Base-by-base conservation (phyloP, 2,113 vertebrate species). In the Casuarius casuarius region DNA sequence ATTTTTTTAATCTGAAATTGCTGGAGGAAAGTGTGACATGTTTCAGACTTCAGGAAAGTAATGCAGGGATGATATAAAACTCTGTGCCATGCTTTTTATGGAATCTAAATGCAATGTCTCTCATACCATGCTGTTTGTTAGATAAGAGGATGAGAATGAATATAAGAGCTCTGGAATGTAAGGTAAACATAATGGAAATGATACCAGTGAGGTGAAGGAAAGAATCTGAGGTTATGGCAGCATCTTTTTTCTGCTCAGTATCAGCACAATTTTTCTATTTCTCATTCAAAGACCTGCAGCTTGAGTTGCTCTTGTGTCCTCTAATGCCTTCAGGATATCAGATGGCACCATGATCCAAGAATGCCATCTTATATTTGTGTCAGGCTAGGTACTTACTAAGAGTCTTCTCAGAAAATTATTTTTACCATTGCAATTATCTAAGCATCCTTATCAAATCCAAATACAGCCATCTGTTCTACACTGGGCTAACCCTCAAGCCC, bases 381-480 rank as follows among this genome's bases (percentile, higher is more conserved):
- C 63, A 80, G 49, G 23, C 29, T 83, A 51, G 8, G 8, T 31
- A 66, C 44, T 76, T 87, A 62, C 58, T 74, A 93, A 67, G 1
- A 5, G 21, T 11, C 28, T 31, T 83, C 85, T 93, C 72, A 74
- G 74, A 96, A 95, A 61, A 61, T 66, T 90, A 66, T 88, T 90
- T 76, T 87, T 83, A 22, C 59, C 31, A 68, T 67, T 80, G 6
- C 33, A 92, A 56, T 86, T 90, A 63, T 86, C 44, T 63, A 77
- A 90, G 33, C 7, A 20, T 81, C 38, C 22, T 75, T 86, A 93
- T 74, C 38, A 89, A 42, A 92, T 86, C 61, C 81, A n/a, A 89
- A 73, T 63, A 42, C 5, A 81, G 48, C 73, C 86, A 92, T 94
- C 88, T 89, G 86, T 51, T 94, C n/a, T 94, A 33, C 40, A 46